Evolutionary conservation across 1,140 invertebrate genomes (phyloP).

Genomic region (Macrostomum lignano): DNA sequence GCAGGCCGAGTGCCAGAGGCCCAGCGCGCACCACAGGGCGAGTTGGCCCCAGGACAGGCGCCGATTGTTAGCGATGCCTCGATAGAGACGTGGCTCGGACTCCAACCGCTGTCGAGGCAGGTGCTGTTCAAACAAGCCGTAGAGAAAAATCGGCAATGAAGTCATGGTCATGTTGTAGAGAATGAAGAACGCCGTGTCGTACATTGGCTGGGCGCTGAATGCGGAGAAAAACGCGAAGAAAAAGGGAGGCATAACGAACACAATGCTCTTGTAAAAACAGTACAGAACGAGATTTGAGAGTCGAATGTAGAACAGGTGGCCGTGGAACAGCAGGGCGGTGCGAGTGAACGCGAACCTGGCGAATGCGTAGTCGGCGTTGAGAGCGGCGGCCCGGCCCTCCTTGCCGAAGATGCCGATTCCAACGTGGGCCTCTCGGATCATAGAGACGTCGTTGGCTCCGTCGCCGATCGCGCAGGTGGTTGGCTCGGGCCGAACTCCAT

Average conservation of each 20-base stretch:
- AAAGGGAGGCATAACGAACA: constrained; percentile 15
- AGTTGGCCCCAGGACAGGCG: too few species aligned
- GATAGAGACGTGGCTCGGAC: too few species aligned
- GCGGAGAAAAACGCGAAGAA: constrained; percentile 21
- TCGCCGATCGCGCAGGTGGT: constrained; percentile 33
- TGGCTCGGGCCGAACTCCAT: constrained; percentile 4
- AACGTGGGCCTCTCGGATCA: constrained; percentile 69
- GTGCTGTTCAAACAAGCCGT: constrained; percentile 60
- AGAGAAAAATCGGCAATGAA: constrained; percentile 16
- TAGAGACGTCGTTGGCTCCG: constrained; percentile 82
- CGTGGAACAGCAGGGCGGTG: constrained; percentile 57
- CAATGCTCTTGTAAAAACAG: constrained; percentile 33
- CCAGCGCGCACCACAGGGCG: too few species aligned
- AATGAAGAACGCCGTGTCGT: constrained; percentile 19
- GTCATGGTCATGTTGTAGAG: constrained; percentile 22
- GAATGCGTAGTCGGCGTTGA: constrained; percentile 80
- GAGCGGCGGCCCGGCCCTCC: constrained; percentile 77
- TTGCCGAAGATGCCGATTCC: constrained; percentile 68
- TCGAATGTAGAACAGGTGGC: constrained; percentile 79
- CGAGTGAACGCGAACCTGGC: constrained; percentile 60
- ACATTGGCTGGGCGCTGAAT: constrained; percentile 34
- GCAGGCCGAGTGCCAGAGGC: too few species aligned
- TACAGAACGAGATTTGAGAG: constrained; percentile 73
- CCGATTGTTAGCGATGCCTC: too few species aligned
- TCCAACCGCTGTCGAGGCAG: too few species aligned